Evolutionary conservation across 2,888 invertebrate species (phyloP).

Genomic region (Cremastinae sp.): DNA sequence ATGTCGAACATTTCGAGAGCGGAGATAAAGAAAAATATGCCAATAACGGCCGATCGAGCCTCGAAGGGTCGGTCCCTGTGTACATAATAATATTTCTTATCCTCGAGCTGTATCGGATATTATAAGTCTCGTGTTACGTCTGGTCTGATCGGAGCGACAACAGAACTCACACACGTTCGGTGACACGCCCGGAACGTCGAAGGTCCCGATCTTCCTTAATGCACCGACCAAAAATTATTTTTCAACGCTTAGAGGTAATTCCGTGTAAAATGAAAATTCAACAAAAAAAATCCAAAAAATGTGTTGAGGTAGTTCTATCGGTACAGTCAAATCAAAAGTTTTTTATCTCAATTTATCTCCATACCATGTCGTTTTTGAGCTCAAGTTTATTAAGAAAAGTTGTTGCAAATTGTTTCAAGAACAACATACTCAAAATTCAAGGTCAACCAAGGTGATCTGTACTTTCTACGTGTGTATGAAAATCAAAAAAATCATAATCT

Average conservation of each 20-base stretch:
- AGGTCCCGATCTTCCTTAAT: slow-evolving; percentile 52
- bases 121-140: slow-evolving; percentile 76
- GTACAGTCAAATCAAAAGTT: too few species aligned
- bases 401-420: too few species aligned
- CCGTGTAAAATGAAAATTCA: not conserved
- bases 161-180: slow-evolving; percentile 69
- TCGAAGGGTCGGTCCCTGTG: slow-evolving; percentile 13
- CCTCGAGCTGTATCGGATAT: slow-evolving; percentile 56
- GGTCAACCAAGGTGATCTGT: too few species aligned
- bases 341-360: too few species aligned
- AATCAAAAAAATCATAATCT: too few species aligned
- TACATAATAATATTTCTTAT: not conserved
- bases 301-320: too few species aligned
- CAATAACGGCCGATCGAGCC: slow-evolving; percentile 7
- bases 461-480: too few species aligned
- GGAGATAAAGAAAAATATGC: not conserved
- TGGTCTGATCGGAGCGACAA: slow-evolving; percentile 69
- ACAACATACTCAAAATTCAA: too few species aligned
- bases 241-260: slow-evolving; percentile 3
- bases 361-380: too few species aligned
- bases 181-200: slow-evolving; percentile 65
- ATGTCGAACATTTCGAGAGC: slow-evolving; percentile 5
- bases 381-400: too few species aligned
- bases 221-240: slow-evolving; percentile 15
- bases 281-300: too few species aligned